Evolutionary conservation across 2,113 vertebrate species (phyloP), one percentile per base, ranked within the genome.

Genomic region (Sylvietta virens): DNA sequence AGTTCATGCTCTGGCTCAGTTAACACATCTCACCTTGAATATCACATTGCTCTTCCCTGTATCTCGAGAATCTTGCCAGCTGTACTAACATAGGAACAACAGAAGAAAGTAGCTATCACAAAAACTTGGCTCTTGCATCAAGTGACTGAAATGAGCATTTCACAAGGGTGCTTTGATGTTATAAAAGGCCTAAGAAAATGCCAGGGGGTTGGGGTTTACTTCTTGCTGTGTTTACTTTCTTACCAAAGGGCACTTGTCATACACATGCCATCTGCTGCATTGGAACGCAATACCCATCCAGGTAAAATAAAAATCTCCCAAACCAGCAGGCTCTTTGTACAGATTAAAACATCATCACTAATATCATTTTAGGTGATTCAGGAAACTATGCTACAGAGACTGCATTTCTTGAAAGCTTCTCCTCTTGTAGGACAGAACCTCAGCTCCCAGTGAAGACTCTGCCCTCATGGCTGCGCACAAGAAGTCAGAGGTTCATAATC

Each of bases 21-120:
- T 76, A 82, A 88, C 53, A 67, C 44, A 76, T 64, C 18, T 42
- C 39, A 74, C 86, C 48, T 28, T 50, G 56, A 80, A 33, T 82
- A 80, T 67, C 87, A 67, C 61, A 23, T 48, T 74, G 47, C 51
- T 81, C 67, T 95, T 94, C 81, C 57, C 73, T 33, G 3, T 72
- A 93, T 90, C 90, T 88, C 9, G 17, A 96, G 93, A 80, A 57
- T 93, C 88, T 88, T 92, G 57, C 56, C 91, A 86, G 86, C 84
- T 88, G 83, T 90, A 90, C 69, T 91, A 93, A 89, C 74, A 88
- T 19, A 92, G 51, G 78, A 58, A 73, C 56, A 93, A 95, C 83
- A 95, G 83, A 97, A 86, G n/a, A 81, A 94, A 93, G 66, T 3
- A 79, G 73, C 42, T 92, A 94, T 92, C 85, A 88, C 88, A 86